Evolutionary conservation across 2,888 invertebrate species (phyloP).

Genomic region (Chrysolina oricalcia): DNA sequence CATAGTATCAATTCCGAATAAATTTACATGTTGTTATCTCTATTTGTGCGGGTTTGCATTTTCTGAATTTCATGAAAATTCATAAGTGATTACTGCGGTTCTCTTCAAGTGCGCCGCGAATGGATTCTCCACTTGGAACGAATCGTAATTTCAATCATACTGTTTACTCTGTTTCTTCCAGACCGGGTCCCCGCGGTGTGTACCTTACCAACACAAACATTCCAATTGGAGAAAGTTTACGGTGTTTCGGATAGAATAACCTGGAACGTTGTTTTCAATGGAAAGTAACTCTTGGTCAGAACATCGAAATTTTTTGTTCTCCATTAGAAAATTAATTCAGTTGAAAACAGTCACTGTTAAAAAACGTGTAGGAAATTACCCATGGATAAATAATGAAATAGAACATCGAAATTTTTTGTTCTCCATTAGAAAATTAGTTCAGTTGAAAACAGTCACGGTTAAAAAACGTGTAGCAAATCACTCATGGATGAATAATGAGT

Average conservation of each 20-base stretch:
- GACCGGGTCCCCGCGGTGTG: constrained; percentile 30
- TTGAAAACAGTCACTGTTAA: too few species aligned
- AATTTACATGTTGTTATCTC: constrained; percentile 63
- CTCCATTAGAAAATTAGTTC: too few species aligned
- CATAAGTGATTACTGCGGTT: constrained; percentile 59
- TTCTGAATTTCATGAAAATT: constrained; percentile 63
- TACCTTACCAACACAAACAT: constrained; percentile 15
- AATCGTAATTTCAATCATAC: constrained; percentile 23
- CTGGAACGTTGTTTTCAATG: too few species aligned
- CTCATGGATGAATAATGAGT: too few species aligned
- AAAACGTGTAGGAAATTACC: too few species aligned
- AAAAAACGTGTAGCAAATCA: too few species aligned
- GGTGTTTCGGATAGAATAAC: background rate
- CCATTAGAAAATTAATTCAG: too few species aligned
- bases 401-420: too few species aligned
- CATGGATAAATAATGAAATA: too few species aligned
- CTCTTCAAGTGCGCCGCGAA: constrained; percentile 50
- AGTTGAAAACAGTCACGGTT: too few species aligned
- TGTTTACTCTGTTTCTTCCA: constrained; percentile 31
- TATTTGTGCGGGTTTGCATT: constrained; percentile 63
- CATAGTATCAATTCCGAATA: constrained; percentile 66
- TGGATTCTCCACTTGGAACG: constrained; percentile 42
- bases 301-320: too few species aligned
- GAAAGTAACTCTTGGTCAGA: too few species aligned
- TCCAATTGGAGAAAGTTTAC: background rate